Evolutionary conservation across 2,888 invertebrate species (phyloP), one percentile per base, ranked within the genome.

Genomic region (Eupeodes latifasciatus): DNA sequence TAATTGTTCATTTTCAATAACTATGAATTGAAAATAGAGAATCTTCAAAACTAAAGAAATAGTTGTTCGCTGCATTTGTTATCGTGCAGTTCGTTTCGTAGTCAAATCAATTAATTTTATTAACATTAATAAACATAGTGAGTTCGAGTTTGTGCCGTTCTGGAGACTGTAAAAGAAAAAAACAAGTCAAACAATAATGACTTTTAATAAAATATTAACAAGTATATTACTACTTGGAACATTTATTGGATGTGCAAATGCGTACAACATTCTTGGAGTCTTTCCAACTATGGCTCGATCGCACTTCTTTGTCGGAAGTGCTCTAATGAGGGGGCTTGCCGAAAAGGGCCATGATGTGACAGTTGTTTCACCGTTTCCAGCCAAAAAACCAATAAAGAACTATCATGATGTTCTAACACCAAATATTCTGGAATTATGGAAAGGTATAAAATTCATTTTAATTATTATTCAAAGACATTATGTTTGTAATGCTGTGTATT

Each of bases 271-370:
- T 47, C 53, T 80, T 6, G 79, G 79, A 44, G 62, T 80, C 0
- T 61, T 80, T 4, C 79, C 71, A 3, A 80, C 79, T 0, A 53
- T 67, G 40, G 71, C 79, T 1, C 19, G 61, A 19, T 81, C 72
- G 1, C 72, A 72, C 5, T 81, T 81, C 16, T 75, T 67, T 57
- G 40, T 81, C 10, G 81, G 72, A 5, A 49, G 51, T 62, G 9
- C 79, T 12, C 55, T 80, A 10, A 75, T 79, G 81, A 77, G 47
- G 40, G 62, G 51, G 2, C 12, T 88, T 1, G 84, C 88, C 0
- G 67, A 76, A 3, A 77, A 81, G 57, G 88, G 88, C 2, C 88
- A 88, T 36, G 77, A 85, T 5, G 88, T 88, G 5, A 88, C 88
- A 7, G 81, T 85, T 16, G 69, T 88, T 7, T 84, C 88, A 40